Evolutionary conservation across 2,888 invertebrate species (phyloP).

Genomic region (Trypoxylon attenuatum): DNA sequence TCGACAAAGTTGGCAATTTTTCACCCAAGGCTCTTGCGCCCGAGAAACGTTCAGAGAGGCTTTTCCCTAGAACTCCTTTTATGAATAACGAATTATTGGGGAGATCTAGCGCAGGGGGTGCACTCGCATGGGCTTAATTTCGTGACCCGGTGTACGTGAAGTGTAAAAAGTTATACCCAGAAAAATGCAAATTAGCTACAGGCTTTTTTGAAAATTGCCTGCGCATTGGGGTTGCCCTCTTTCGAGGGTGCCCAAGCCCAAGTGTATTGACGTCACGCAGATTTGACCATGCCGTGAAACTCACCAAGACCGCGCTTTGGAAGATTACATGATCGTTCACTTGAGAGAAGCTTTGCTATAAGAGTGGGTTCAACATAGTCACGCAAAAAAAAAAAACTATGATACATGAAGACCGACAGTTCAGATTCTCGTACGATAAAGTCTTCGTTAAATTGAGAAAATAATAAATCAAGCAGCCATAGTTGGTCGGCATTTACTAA

Average conservation of each 20-base stretch:
- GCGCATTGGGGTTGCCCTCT: slow-evolving; percentile 21
- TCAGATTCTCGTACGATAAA: background rate
- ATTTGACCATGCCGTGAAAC: slow-evolving; percentile 20
- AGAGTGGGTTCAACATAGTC: background rate
- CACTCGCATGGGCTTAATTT: slow-evolving; percentile 3
- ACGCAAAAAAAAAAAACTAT: no score
- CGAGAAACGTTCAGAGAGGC: background rate
- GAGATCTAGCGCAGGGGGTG: background rate
- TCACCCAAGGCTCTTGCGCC: no score
- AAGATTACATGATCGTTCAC: no score
- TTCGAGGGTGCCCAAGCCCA: slow-evolving; percentile 26
- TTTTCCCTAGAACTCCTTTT: no score
- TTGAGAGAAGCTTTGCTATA: background rate
- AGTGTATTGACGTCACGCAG: slow-evolving; percentile 15
- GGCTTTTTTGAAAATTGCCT: slow-evolving; percentile 23
- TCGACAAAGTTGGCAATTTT: no score
- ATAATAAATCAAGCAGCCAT: slow-evolving; percentile 41
- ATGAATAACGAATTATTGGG: background rate
- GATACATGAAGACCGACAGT: no score
- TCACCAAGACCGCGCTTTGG: slow-evolving; percentile 12
- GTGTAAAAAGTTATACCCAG: background rate
- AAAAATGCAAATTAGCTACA: background rate
- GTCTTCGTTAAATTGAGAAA: slow-evolving; percentile 17
- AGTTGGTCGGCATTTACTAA: slow-evolving; percentile 49
- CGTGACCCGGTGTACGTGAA: background rate